phyloP scores from a whole-genome alignment of 2,888 invertebrate genomes.

The Chironomus riparius region DNA sequence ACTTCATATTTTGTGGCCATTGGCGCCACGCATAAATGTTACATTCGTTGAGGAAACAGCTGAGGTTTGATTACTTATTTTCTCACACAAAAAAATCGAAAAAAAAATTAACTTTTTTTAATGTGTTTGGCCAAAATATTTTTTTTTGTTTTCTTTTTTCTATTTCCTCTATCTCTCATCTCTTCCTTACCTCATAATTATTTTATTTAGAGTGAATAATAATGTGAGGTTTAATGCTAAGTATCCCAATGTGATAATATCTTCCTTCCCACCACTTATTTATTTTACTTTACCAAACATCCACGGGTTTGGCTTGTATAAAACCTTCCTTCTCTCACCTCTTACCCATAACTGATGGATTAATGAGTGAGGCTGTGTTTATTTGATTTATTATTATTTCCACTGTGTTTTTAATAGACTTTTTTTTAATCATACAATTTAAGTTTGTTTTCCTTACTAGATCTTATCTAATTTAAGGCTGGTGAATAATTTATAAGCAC shows the following conservation, averaged over 20 bases:
- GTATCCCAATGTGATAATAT: too few species aligned
- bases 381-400: too few species aligned
- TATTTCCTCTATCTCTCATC: not conserved
- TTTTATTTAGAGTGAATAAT: not conserved
- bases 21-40: conserved; percentile 90
- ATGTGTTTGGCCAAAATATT: not conserved
- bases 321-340: not conserved
- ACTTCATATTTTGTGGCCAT: conserved; percentile 95
- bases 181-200: not conserved
- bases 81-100: not conserved
- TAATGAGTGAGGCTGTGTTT: not conserved
- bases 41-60: conserved; percentile 87
- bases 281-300: too few species aligned
- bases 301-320: not conserved
- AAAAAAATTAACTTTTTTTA: not conserved
- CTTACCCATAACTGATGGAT: not conserved
- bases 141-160: not conserved
- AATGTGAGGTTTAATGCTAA: too few species aligned
- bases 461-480: too few species aligned
- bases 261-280: not conserved
- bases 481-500: too few species aligned
- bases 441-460: too few species aligned
- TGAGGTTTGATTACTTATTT: conserved; percentile 54
- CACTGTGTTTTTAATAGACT: too few species aligned
- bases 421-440: too few species aligned